These are phyloP conservation scores for Caenorhabditis afra DNA, from an alignment of 2,888 invertebrate species.

Conservation along the genomic window DNA sequence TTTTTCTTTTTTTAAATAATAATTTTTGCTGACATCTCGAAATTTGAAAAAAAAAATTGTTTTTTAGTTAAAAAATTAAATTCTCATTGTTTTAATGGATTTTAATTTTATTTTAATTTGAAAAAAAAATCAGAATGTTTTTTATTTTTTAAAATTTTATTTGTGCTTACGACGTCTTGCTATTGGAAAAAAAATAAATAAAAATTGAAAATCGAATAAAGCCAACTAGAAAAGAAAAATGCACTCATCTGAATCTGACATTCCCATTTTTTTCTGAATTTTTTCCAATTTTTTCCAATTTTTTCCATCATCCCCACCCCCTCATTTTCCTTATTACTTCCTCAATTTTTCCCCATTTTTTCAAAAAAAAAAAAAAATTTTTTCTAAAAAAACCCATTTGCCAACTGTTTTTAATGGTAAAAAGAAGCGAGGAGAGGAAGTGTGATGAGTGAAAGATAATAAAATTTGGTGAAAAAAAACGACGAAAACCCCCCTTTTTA, in stretches of 20 bases:
- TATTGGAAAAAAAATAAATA: too few relatives aligned
- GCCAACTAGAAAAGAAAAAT: conserved; percentile 27
- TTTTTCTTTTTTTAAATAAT: not conserved
- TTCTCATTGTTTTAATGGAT: not conserved
- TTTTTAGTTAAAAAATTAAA: not conserved
- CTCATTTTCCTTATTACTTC: too few relatives aligned
- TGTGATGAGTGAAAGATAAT: conserved; percentile 51
- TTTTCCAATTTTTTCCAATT: conserved; percentile 5
- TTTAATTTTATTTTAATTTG: not conserved
- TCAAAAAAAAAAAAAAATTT: not conserved
- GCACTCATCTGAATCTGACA: conserved; percentile 49
- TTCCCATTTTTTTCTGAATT: conserved; percentile 2
- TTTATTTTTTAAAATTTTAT: not conserved
- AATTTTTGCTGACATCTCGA: not conserved
- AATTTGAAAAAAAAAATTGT: not conserved
- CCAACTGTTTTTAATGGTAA: conserved; percentile 1
- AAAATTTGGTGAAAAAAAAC: conserved; percentile 37
- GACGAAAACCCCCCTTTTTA: not conserved
- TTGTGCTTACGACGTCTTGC: not conserved
- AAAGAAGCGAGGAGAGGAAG: conserved; percentile 3
- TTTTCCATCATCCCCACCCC: too few relatives aligned
- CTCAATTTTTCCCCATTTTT: conserved; percentile 6
- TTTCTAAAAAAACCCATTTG: too few relatives aligned
- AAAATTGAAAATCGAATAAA: not conserved
- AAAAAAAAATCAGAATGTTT: not conserved